A percentile compares a stretch with the other conserved stretches of the same genome.
Conservation (phyloP, 2,888 invertebrate species). For the Ophion slaviceki region DNA sequence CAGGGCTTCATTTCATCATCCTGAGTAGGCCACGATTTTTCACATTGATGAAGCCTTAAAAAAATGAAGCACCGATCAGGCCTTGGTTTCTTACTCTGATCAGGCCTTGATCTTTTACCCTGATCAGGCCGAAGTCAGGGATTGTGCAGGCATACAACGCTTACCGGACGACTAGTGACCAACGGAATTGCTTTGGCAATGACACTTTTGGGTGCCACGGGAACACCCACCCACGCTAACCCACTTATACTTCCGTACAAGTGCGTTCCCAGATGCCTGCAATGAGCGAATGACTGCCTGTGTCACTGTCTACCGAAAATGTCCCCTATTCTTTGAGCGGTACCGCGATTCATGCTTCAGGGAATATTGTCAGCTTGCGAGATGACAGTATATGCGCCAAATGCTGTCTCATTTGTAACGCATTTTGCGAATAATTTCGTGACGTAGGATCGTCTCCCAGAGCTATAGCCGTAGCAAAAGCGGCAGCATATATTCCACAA, state of each 20-base stretch:
- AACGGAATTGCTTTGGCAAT: no score
- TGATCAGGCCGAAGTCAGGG: no score
- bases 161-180: no score
- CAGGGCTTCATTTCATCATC: no score
- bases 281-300: background rate
- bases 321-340: background rate
- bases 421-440: background rate
- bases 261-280: slow-evolving; percentile 14
- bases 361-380: background rate
- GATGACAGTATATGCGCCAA: background rate
- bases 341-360: background rate
- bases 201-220: background rate
- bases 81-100: no score
- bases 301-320: background rate
- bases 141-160: no score
- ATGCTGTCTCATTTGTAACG: slow-evolving; percentile 9
- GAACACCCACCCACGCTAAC: slow-evolving; percentile 25
- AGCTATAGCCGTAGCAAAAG: slow-evolving; percentile 24
- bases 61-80: no score
- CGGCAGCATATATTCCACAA: slow-evolving; percentile 57
- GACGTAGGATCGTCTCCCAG: background rate
- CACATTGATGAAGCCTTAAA: no score
- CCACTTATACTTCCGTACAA: slow-evolving; percentile 25
- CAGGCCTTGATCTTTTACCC: no score
- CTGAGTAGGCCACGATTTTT: no score